Conservation (phyloP, 2,113 vertebrate species). For the human (Homo sapiens) region DNA sequence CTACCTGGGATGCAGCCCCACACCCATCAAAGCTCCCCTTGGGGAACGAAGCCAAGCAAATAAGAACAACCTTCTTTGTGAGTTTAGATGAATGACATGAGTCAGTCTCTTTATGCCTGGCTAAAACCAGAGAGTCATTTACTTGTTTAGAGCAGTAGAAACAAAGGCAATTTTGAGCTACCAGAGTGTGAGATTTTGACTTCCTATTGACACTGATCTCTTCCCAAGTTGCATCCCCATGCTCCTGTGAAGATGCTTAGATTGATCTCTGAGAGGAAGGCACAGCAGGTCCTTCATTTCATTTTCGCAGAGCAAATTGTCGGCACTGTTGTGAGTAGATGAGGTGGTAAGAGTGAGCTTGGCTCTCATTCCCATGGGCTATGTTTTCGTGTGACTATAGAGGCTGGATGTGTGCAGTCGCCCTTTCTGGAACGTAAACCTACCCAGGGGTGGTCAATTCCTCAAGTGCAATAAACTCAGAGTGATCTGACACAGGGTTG, state of each 20-base stretch:
- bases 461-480: not conserved
- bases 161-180: not conserved
- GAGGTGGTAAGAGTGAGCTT: no score
- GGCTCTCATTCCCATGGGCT: not conserved
- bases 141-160: not conserved
- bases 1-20: not conserved
- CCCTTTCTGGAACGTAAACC: not conserved
- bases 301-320: not conserved
- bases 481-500: not conserved
- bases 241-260: not conserved
- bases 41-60: not conserved
- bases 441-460: no score
- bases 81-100: not conserved
- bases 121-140: not conserved
- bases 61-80: no score
- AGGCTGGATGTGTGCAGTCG: fast-evolving
- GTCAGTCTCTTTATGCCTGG: not conserved
- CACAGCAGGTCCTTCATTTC: not conserved
- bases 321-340: not conserved
- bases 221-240: not conserved
- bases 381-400: no score
- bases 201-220: not conserved
- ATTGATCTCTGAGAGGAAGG: not conserved
- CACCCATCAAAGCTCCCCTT: not conserved
- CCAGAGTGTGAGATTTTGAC: not conserved